phyloP scores from a whole-genome alignment of 2,888 invertebrate species.

The Leptura quadrifasciata region DNA sequence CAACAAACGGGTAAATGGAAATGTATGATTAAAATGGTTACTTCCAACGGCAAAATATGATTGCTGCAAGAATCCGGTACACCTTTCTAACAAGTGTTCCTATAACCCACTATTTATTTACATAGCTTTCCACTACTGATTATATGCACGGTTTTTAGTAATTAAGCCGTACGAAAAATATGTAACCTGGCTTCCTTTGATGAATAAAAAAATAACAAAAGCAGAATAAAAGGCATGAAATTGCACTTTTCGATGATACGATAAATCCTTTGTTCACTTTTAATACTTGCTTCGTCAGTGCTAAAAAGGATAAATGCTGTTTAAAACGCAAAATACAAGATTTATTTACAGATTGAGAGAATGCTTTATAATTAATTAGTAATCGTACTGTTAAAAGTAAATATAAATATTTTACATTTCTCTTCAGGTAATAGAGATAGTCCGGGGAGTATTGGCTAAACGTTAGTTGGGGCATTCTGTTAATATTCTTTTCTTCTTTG shows the following conservation, averaged over 20 bases:
- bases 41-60: neutral
- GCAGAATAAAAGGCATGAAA: neutral
- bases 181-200: neutral
- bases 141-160: neutral
- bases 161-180: conserved; percentile 5
- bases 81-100: conserved; percentile 16
- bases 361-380: neutral
- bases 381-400: neutral
- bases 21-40: too few relatives aligned
- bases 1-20: too few relatives aligned
- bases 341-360: neutral
- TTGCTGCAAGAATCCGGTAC: neutral
- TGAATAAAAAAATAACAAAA: neutral
- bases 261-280: neutral
- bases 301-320: neutral
- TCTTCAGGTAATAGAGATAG: too few relatives aligned
- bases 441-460: too few relatives aligned
- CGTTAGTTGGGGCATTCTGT: too few relatives aligned
- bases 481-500: too few relatives aligned
- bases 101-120: conserved; percentile 30
- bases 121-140: conserved; percentile 18
- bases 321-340: neutral
- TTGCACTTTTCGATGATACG: neutral
- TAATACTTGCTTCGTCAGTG: neutral
- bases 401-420: neutral